Percentiles rank a stretch among this genome's conserved stretches.
Conservation (phyloP, 2,888 invertebrate species). For the Diabrotica balteata region DNA sequence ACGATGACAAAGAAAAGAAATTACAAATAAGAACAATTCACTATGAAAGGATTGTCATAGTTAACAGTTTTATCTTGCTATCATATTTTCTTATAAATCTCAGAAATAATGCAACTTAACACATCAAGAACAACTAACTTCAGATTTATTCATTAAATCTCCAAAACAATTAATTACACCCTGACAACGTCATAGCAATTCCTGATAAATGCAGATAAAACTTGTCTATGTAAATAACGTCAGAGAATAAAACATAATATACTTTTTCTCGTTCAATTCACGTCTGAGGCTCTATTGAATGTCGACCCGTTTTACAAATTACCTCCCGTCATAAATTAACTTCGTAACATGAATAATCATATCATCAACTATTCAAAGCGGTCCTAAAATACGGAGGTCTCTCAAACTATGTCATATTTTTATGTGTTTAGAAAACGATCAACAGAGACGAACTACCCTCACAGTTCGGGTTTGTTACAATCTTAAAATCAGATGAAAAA, state of each 20-base stretch:
- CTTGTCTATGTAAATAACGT: conserved; percentile 1
- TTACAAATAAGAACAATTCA: no score
- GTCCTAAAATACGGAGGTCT: conserved; percentile 12
- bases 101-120: conserved; percentile 9
- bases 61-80: no score
- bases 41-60: no score
- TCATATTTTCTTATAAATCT: neutral
- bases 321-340: conserved; percentile 13
- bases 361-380: conserved; percentile 17
- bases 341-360: conserved; percentile 17
- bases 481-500: no score
- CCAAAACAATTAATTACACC: no score
- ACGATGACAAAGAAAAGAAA: no score
- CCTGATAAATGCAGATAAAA: neutral
- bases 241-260: neutral
- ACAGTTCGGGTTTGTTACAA: neutral
- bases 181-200: no score
- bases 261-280: conserved; percentile 8
- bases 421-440: conserved; percentile 21
- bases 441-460: neutral
- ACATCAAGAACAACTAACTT: no score
- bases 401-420: conserved; percentile 13
- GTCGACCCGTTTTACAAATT: neutral
- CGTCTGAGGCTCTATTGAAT: conserved; percentile 7
- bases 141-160: no score